These are phyloP conservation scores for Pyrocoelia pectoralis DNA, from an alignment of 2,888 invertebrate species.

Conservation along the genomic window DNA sequence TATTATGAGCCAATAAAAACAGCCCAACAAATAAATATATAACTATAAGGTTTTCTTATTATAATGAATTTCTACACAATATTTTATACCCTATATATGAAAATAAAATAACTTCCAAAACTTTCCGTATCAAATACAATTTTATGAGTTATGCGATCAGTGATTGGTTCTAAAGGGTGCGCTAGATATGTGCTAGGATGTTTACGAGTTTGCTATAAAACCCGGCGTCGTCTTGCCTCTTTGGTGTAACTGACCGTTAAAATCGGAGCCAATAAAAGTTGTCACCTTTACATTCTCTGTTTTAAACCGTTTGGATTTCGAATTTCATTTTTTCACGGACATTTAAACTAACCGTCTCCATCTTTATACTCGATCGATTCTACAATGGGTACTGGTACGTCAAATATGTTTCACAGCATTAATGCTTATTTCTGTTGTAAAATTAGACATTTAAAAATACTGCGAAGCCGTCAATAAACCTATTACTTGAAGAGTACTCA, in stretches of 20 bases:
- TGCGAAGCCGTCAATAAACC: no score
- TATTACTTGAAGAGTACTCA: no score
- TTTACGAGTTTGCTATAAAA: slow-evolving; percentile 42
- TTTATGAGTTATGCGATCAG: slow-evolving; percentile 44
- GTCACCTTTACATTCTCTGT: slow-evolving; percentile 45
- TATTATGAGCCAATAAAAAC: neutral
- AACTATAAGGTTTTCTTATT: neutral
- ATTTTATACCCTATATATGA: slow-evolving; percentile 10
- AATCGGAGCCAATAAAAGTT: slow-evolving; percentile 49
- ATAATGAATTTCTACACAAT: slow-evolving; percentile 11
- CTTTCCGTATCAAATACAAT: slow-evolving; percentile 28
- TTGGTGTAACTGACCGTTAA: slow-evolving; percentile 51
- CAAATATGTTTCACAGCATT: no score
- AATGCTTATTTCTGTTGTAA: neutral
- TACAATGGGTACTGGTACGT: no score
- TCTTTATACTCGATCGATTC: no score
- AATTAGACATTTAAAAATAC: no score
- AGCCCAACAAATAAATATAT: neutral
- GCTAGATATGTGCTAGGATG: slow-evolving; percentile 43
- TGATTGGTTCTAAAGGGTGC: slow-evolving; percentile 46
- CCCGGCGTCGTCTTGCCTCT: slow-evolving; percentile 45
- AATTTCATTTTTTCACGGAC: no score
- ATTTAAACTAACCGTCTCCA: neutral
- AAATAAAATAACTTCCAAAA: slow-evolving; percentile 5
- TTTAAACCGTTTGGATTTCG: slow-evolving; percentile 30